Evolutionary conservation across 2,113 vertebrate species (phyloP).

Genomic region (Penelope pileata): DNA sequence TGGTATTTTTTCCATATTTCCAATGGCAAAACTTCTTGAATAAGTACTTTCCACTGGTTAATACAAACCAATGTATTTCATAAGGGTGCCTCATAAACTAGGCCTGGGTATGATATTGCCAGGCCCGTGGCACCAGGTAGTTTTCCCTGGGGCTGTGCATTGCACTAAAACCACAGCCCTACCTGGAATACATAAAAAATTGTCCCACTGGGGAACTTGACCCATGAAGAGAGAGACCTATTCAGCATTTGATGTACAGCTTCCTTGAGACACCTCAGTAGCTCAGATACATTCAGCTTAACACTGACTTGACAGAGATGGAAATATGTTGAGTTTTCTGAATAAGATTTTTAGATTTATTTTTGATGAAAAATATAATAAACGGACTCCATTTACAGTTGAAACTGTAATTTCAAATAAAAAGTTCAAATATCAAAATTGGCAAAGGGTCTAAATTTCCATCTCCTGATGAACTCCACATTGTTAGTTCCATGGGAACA

Average conservation of each 20-base stretch:
- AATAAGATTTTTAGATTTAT: background rate
- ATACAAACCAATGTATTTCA: background rate
- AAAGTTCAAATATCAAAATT: background rate
- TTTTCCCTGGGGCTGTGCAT: background rate
- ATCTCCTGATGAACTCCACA: background rate
- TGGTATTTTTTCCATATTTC: background rate
- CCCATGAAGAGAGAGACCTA: background rate
- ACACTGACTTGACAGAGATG: background rate
- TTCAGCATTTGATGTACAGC: background rate
- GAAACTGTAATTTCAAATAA: no score
- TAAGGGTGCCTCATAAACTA: background rate
- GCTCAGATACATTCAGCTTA: background rate
- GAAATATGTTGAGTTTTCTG: background rate
- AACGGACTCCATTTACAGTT: background rate
- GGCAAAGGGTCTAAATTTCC: background rate
- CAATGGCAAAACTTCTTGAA: background rate
- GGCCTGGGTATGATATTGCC: background rate
- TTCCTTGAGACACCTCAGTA: background rate
- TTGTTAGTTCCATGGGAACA: background rate
- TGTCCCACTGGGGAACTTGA: background rate
- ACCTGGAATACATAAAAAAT: background rate
- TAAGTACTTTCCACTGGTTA: background rate
- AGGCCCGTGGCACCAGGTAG: background rate
- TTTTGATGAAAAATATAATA: background rate
- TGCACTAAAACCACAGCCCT: background rate